A percentile compares a stretch with the other conserved stretches of the same genome.
phyloP scores from a whole-genome alignment of 1,140 invertebrate genomes.

The Drosophila triauraria region DNA sequence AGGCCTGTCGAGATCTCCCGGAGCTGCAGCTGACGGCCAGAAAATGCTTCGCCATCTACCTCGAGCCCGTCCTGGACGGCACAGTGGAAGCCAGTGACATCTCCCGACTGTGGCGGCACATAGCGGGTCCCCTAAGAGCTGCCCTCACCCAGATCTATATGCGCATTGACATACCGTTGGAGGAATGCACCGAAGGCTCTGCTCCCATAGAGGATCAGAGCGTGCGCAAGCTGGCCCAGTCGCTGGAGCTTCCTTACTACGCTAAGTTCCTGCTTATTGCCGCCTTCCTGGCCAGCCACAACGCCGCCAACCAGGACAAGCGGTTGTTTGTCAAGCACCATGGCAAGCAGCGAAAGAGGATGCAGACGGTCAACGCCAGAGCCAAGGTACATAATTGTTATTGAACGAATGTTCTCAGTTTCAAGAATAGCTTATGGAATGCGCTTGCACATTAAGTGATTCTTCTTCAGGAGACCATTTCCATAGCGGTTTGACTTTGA shows the following conservation, averaged over 20 bases:
- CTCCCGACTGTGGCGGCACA: constrained; percentile 91
- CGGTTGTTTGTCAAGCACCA: constrained; percentile 92
- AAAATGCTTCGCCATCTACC: constrained; percentile 90
- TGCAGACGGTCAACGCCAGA: constrained; percentile 87
- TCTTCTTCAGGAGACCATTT: too few species aligned
- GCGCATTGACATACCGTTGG: constrained; percentile 86
- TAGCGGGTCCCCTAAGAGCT: constrained; percentile 90
- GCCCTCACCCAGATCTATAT: constrained; percentile 92
- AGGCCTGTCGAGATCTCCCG: constrained; percentile 92
- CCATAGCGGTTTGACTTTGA: too few species aligned
- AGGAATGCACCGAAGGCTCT: constrained; percentile 8
- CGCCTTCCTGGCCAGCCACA: constrained; percentile 95
- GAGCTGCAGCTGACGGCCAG: constrained; percentile 91
- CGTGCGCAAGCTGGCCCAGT: constrained; percentile 85
- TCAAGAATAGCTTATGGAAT: too few species aligned
- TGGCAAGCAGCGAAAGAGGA: constrained; percentile 87
- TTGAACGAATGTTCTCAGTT: too few species aligned
- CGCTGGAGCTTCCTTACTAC: constrained; percentile 94
- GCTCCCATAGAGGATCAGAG: constrained; percentile 61
- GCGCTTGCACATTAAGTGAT: too few species aligned
- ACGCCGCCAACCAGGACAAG: constrained; percentile 94
- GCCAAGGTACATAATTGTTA: constrained; percentile 72
- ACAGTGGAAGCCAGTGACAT: constrained; percentile 87
- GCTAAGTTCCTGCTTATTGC: constrained; percentile 95
- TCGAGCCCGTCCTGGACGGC: constrained; percentile 89